Evolutionary conservation across 2,113 vertebrate species (phyloP).

Genomic region (Pedionomus torquatus): DNA sequence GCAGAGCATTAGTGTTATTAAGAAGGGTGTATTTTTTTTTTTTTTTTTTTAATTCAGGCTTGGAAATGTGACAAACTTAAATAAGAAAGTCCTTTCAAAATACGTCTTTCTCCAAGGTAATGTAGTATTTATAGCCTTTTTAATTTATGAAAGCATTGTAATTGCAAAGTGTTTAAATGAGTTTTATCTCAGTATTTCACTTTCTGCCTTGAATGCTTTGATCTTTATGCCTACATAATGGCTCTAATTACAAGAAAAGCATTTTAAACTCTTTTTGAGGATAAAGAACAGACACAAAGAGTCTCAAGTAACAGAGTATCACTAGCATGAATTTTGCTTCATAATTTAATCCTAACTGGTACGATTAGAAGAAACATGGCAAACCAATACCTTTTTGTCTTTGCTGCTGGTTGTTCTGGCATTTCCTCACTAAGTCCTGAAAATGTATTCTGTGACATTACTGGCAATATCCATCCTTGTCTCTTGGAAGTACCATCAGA

Average conservation of each 20-base stretch:
- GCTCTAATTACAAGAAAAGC: not conserved
- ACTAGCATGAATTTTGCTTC: not conserved
- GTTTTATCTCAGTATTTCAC: not conserved
- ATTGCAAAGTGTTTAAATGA: not conserved
- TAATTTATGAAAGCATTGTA: not conserved
- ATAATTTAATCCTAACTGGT: not conserved
- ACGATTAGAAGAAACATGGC: not conserved
- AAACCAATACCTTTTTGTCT: slow-evolving; percentile 75
- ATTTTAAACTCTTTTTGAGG: not conserved
- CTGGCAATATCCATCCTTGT: slow-evolving; percentile 70
- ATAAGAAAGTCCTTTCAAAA: not conserved
- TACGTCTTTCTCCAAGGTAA: not conserved
- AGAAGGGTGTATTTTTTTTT: not conserved
- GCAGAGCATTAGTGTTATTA: not conserved
- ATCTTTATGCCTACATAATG: not conserved
- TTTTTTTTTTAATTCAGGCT: not conserved
- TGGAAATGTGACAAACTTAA: not conserved
- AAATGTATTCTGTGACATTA: slow-evolving; percentile 70
- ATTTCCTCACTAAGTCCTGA: slow-evolving; percentile 62
- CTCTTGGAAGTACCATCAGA: slow-evolving; percentile 62
- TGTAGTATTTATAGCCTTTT: not conserved
- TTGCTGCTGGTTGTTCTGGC: slow-evolving; percentile 53
- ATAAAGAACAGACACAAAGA: not conserved
- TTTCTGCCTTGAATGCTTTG: not conserved
- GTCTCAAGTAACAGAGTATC: not conserved